Conservation (phyloP, 2,797 vertebrate genomes). For the Euphonia xanthogaster region DNA sequence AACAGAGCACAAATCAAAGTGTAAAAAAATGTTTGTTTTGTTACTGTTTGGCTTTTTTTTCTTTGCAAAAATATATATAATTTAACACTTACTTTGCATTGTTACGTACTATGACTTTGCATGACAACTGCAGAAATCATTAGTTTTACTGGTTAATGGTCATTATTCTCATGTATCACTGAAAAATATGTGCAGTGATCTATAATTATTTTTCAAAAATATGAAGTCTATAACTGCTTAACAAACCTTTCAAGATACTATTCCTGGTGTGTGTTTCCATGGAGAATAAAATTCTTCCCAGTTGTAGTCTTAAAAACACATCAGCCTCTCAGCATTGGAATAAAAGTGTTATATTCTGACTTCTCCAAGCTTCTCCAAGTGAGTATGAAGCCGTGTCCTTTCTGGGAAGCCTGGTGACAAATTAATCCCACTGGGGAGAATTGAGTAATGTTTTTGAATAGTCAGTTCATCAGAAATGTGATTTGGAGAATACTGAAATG, state of each 20-base stretch:
- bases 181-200: neutral
- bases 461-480: constrained; percentile 14
- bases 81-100: neutral
- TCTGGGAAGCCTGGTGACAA: neutral
- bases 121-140: neutral
- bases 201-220: neutral
- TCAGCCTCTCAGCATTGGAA: neutral
- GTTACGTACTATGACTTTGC: neutral
- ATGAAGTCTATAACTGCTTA: neutral
- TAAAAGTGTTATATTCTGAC: neutral
- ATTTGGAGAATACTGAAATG: neutral
- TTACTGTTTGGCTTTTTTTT: neutral
- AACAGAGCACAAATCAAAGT: neutral
- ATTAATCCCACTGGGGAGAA: constrained; percentile 22
- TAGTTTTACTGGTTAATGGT: neutral
- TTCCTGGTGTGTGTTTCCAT: neutral
- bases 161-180: neutral
- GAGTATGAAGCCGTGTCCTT: neutral
- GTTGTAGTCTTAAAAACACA: neutral
- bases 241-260: neutral
- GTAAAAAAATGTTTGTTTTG: neutral
- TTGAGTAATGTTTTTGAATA: constrained; percentile 34
- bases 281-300: neutral
- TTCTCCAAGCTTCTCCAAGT: neutral
- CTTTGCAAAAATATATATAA: neutral